Percentiles rank a stretch among this genome's conserved stretches.
Evolutionary conservation across 2,797 vertebrate genomes (phyloP).

Genomic region (Mionectes olivaceus): DNA sequence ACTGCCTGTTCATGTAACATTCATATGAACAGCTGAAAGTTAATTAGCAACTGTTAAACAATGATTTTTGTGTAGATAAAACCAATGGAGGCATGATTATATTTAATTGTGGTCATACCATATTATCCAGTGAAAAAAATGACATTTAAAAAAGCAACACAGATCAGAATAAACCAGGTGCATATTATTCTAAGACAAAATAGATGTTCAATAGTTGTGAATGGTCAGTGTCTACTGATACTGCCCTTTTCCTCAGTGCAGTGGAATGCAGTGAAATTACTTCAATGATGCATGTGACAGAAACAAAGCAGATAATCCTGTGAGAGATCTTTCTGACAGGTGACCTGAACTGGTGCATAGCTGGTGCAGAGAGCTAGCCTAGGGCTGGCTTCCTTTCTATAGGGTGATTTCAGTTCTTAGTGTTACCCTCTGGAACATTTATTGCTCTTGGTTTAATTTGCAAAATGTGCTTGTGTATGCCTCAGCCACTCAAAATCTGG

Average conservation of each 20-base stretch:
- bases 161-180: background rate
- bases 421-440: background rate
- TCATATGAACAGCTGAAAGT: background rate
- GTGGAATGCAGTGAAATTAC: background rate
- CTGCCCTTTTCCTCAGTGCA: background rate
- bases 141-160: accelerated
- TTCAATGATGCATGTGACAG: accelerated
- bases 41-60: background rate
- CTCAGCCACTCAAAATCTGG: background rate
- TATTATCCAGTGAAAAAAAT: background rate
- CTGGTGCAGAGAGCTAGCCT: background rate
- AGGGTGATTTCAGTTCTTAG: background rate
- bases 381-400: background rate
- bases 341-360: background rate
- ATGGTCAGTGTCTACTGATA: background rate
- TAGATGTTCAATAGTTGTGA: background rate
- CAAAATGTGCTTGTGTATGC: background rate
- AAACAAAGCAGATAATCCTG: background rate
- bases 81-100: background rate
- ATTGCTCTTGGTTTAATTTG: background rate
- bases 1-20: background rate
- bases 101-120: background rate
- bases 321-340: background rate
- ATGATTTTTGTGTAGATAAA: background rate
- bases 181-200: background rate